These are phyloP conservation scores for Cheilosia urbana DNA, from an alignment of 2,888 invertebrate genomes.

Conservation along the genomic window DNA sequence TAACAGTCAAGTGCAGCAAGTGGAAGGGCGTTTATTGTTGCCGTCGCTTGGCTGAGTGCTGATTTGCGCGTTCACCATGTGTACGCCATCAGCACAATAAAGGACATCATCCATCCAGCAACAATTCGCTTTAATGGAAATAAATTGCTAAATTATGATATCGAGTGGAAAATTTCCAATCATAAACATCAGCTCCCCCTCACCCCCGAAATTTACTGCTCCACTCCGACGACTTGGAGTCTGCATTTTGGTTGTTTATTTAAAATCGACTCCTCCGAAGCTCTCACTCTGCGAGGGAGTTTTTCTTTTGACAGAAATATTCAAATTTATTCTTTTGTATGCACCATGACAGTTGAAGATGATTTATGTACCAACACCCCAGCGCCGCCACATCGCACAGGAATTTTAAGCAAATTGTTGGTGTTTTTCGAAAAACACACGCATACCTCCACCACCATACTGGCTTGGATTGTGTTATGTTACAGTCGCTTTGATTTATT, in stretches of 20 bases:
- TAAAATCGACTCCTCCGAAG: neutral
- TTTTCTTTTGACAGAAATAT: constrained; percentile 55
- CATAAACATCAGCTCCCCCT: constrained; percentile 44
- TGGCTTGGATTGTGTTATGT: constrained; percentile 18
- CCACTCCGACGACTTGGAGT: constrained; percentile 7
- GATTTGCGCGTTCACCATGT: constrained; percentile 57
- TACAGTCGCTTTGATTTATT: constrained; percentile 68
- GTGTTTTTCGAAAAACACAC: neutral
- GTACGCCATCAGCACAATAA: constrained; percentile 50
- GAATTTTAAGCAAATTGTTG: constrained; percentile 24
- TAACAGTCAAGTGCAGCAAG: constrained; percentile 62
- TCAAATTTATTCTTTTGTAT: constrained; percentile 58
- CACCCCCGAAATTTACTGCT: constrained; percentile 17
- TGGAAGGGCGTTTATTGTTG: constrained; percentile 12
- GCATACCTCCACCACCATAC: neutral
- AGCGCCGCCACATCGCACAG: neutral
- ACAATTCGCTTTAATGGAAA: constrained; percentile 63
- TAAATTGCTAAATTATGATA: constrained; percentile 72
- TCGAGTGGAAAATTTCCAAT: constrained; percentile 72
- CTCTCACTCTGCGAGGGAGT: neutral
- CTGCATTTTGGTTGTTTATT: constrained; percentile 20
- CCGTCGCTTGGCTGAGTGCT: constrained; percentile 7
- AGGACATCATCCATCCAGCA: constrained; percentile 37
- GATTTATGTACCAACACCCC: constrained; percentile 46
- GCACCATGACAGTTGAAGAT: constrained; percentile 46